phyloP scores from a whole-genome alignment of 2,888 invertebrate species.

The Aphodius granarius region DNA sequence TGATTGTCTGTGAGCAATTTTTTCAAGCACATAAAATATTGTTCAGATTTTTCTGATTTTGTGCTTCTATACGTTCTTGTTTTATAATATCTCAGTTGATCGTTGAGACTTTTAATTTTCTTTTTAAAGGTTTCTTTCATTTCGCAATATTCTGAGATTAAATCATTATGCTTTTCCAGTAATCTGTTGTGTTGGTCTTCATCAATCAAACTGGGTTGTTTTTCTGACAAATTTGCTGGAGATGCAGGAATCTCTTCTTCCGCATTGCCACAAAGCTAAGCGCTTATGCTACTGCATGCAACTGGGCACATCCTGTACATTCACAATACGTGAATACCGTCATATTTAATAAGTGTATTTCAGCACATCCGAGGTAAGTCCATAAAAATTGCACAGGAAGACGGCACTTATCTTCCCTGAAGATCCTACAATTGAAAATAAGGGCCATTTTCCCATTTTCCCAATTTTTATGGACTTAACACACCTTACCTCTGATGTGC shows the following conservation, averaged over 20 bases:
- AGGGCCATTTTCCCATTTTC: no score
- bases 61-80: neutral
- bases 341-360: no score
- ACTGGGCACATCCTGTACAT: neutral
- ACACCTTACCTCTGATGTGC: no score
- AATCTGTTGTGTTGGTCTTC: neutral
- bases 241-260: neutral
- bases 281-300: neutral
- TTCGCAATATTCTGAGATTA: neutral
- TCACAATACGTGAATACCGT: neutral
- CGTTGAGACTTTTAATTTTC: neutral
- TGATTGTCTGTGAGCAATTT: conserved; percentile 4
- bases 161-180: neutral
- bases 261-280: neutral
- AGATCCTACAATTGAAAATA: no score
- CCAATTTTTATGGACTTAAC: no score
- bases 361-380: no score
- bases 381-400: neutral
- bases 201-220: neutral
- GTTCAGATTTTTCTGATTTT: neutral
- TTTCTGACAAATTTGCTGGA: neutral
- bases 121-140: neutral
- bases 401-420: neutral
- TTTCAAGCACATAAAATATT: neutral
- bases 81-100: neutral